phyloP scores from a whole-genome alignment of 2,888 invertebrate species.

The Ichneumon xanthorius region DNA sequence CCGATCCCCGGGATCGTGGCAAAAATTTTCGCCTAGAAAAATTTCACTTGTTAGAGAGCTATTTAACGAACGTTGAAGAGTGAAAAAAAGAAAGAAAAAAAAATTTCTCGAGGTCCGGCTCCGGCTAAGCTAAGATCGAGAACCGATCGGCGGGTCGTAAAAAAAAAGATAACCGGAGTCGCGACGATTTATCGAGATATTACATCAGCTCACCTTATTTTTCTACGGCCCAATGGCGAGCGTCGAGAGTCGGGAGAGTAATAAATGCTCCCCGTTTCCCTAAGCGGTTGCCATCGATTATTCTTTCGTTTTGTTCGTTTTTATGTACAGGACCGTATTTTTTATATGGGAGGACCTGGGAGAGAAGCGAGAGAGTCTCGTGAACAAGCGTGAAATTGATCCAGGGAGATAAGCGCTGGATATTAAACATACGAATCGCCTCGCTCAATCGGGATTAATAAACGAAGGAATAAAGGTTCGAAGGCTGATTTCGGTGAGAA shows the following conservation, averaged over 20 bases:
- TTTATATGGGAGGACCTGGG: background rate
- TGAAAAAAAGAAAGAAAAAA: background rate
- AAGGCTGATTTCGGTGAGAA: constrained; percentile 43
- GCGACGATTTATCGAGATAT: constrained; percentile 58
- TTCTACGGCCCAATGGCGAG: constrained; percentile 6
- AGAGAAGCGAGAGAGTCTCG: constrained; percentile 41
- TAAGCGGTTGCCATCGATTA: constrained; percentile 42
- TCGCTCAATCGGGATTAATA: constrained; percentile 53
- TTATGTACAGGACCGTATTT: background rate
- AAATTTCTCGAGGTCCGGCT: constrained; percentile 1
- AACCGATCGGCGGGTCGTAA: constrained; percentile 16
- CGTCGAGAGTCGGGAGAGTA: constrained; percentile 6
- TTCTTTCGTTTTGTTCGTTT: constrained; percentile 8
- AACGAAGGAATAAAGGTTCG: constrained; percentile 40
- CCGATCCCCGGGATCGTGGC: background rate
- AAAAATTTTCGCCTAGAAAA: background rate
- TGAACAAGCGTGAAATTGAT: constrained; percentile 64
- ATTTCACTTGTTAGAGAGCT: constrained; percentile 30
- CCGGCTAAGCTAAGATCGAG: constrained; percentile 6
- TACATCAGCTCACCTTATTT: constrained; percentile 38
- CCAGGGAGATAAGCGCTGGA: constrained; percentile 56
- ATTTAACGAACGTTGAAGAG: constrained; percentile 32
- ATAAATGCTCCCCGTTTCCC: constrained; percentile 59
- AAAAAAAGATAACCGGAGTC: constrained; percentile 49
- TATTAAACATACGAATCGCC: constrained; percentile 62